phyloP scores from a whole-genome alignment of 2,113 vertebrate species.

The Balaenoptera acutorostrata region DNA sequence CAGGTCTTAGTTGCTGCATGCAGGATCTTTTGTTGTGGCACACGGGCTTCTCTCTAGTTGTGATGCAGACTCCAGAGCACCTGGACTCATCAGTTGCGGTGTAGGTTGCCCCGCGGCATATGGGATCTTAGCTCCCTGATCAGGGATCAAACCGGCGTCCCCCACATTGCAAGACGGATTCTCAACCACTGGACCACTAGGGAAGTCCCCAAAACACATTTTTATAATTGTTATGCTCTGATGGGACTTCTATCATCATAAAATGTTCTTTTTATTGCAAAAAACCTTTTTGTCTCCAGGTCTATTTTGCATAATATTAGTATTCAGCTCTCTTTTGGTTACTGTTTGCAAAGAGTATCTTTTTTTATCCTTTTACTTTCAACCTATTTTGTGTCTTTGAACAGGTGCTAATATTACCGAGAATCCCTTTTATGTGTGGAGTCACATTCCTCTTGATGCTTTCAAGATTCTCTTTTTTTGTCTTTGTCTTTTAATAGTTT shows the following conservation, averaged over 20 bases:
- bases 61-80: too few relatives aligned
- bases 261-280: neutral
- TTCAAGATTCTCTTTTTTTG: neutral
- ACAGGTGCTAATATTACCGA: neutral
- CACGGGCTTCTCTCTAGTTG: too few relatives aligned
- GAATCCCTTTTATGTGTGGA: neutral
- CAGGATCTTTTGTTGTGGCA: too few relatives aligned
- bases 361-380: neutral
- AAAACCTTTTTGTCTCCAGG: neutral
- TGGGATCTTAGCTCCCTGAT: too few relatives aligned
- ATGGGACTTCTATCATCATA: neutral
- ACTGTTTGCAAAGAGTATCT: neutral
- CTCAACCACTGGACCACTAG: too few relatives aligned
- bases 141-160: fast-evolving
- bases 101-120: too few relatives aligned
- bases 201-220: too few relatives aligned
- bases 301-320: neutral
- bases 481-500: neutral
- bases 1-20: fast-evolving
- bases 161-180: too few relatives aligned
- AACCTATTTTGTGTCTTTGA: neutral
- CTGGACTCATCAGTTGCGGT: too few relatives aligned
- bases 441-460: neutral
- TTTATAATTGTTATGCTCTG: neutral
- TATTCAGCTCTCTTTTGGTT: neutral